Percentiles rank a stretch among this genome's conserved stretches.
phyloP scores from a whole-genome alignment of 2,888 invertebrate species.

The Amphimallon solstitiale region DNA sequence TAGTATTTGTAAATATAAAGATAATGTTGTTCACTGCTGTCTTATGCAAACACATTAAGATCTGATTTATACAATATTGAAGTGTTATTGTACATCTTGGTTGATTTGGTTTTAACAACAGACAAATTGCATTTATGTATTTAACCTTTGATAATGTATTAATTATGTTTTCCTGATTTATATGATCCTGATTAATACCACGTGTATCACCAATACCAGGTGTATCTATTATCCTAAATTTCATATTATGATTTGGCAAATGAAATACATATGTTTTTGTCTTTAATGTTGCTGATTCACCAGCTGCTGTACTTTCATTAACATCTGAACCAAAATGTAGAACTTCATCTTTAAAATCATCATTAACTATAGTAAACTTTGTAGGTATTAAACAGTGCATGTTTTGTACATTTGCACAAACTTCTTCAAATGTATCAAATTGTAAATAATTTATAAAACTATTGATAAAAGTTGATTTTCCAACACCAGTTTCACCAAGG shows the following conservation, averaged over 20 bases:
- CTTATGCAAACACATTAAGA: constrained; percentile 13
- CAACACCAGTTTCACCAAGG: constrained; percentile 21
- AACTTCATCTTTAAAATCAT: background rate
- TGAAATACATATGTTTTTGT: constrained; percentile 13
- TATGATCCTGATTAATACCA: constrained; percentile 8
- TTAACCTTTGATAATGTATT: background rate
- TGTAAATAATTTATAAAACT: constrained; percentile 13
- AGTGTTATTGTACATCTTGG: constrained; percentile 17
- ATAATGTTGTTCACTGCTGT: background rate
- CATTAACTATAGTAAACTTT: constrained; percentile 17
- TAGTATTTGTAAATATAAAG: constrained; percentile 13
- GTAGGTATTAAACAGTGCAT: constrained; percentile 5
- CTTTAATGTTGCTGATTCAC: constrained; percentile 12
- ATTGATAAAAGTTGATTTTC: constrained; percentile 24
- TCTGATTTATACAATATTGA: constrained; percentile 21
- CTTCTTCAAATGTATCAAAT: constrained; percentile 2
- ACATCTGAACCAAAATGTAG: constrained; percentile 5
- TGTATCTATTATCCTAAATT: constrained; percentile 20
- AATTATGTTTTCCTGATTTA: constrained; percentile 7
- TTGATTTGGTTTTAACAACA: constrained; percentile 18
- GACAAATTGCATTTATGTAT: constrained; percentile 14
- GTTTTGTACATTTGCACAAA: background rate
- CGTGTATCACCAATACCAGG: constrained; percentile 24
- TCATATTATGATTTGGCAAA: constrained; percentile 39
- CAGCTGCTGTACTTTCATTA: constrained; percentile 8